Evolutionary conservation across 2,113 vertebrate species (phyloP), one percentile per base, ranked within the genome.

Genomic region (Thymallus thymallus): DNA sequence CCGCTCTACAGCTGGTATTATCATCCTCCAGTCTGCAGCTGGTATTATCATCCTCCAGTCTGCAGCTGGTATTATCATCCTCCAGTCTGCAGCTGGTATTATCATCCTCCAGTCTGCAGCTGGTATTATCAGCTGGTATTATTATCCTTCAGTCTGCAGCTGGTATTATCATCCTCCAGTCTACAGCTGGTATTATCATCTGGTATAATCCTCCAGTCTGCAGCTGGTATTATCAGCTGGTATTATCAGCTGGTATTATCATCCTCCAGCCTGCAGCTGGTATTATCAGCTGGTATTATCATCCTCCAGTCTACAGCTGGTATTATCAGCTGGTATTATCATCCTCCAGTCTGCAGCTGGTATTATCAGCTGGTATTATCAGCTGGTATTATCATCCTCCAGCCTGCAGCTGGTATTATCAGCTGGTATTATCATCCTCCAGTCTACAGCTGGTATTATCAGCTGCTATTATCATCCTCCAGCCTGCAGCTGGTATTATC

Each of bases 201-300:
- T n/a, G 86, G 78, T 81, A 84, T 75, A 72, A 79, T 79, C 81
- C 84, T 80, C 58, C 74, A 45, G 82, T 79, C 83, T 62, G 78
- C 84, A 82, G 82, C 80, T 81, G 86, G 82, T 81, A 80, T 82
- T 78, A 80, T 76, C 81, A 76, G 86, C 73, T n/a, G n/a, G n/a
- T n/a, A n/a, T n/a, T n/a, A n/a, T n/a, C n/a, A n/a, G n/a, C n/a
- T n/a, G n/a, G n/a, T n/a, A n/a, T n/a, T n/a, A n/a, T n/a, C 77
- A 79, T 79, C 81, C 84, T 80, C 58, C 74, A 45, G 82, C 77
- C 83, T 62, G 78, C 84, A 82, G 82, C 80, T 81, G 86, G 82
- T 81, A 80, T 82, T 78, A 80, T 76, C 81, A 76, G 86, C 73
- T n/a, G n/a, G n/a, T n/a, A n/a, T n/a, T n/a, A n/a, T n/a, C 77